Evolutionary conservation across 53 echinoderm and acorn worm genomes (phyloP), one percentile per base, ranked within the genome.

Genomic region (Crossaster papposus): DNA sequence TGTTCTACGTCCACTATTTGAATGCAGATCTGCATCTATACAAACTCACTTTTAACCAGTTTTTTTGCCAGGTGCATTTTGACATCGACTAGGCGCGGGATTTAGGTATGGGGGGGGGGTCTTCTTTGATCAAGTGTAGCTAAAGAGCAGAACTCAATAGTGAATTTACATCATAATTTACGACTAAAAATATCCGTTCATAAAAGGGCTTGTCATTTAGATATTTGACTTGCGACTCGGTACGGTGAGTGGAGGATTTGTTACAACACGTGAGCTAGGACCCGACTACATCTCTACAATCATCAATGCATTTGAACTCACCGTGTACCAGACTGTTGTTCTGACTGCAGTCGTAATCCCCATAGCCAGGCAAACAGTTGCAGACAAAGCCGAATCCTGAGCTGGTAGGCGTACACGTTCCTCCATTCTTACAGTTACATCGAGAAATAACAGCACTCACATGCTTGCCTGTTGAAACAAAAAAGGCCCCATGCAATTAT

Each of bases 401-500:
- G 90, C 94, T 96, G 33, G 96, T 96, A 14, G 96, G 96, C 23
- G 96, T 96, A 36, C 96, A 96, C 2, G 96, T 96, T 14, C 96
- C 96, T 34, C 96, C 96, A 79, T 96, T 96, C 88, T 93, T 94
- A 76, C 96, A 96, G 14, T 91, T 94, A 90, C 96, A 96, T 13
- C 96, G 70, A 37, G 93, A 89, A 52, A 94, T 96, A 18, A 94
- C 93, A 4, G 94, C 91, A 28, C 91, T 91, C 17, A 96, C 81
- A 83, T 94, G 96, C 52, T 94, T 94, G 44, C 90, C 94, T 91
- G 90, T 55, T 53, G 63, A 81, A 14, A 52, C 32, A 68, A 50
- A 37, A 74, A 68, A 62, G 0, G 5, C 44, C 0, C 44, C n/a
- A n/a, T n/a, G n/a, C n/a, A 44, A 9, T 44, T 44, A 44, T 44